Evolutionary conservation across 1,140 invertebrate genomes (phyloP), one percentile per base, ranked within the genome.

Genomic region (Listronotus oregonensis): DNA sequence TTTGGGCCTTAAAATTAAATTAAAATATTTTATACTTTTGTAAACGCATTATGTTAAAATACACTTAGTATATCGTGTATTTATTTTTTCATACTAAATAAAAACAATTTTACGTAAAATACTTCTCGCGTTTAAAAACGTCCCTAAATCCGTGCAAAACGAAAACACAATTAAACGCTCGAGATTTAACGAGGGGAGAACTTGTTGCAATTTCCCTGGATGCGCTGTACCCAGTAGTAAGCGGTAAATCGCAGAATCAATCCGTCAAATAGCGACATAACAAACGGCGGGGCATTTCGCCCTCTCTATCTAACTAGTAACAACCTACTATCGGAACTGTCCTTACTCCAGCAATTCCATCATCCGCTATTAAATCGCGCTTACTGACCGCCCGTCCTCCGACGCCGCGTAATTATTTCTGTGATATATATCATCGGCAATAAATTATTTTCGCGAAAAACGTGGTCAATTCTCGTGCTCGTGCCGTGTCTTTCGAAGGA

Each of bases 261-360:
- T 69, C 68, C 64, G 64, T 69, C 68, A 69, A 69, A 69, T 66
- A 66, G 64, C 68, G 68, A 66, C 64, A 65, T 65, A 65, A 69
- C 64, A 66, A 66, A 66, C 64, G 58, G 64, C 57, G 56, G 64
- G 64, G 55, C 65, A 67, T 70, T 64, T 70, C 42, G 50, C 62
- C 58, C 49, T 67, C 65, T 70, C 65, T 64, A 61, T 70, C 65
- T 67, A 70, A 70, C 65, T 64, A 67, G 65, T 70, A 70, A 70
- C 68, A 63, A 64, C 46, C 64, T 42, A 67, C 64, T 67, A 70
- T 67, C 66, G 44, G 57, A 57, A 68, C 61, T 64, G 67, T 67
- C 66, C 66, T 67, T 55, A 66, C 64, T 39, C 46, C 60, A 57
- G 61, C 65, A 67, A 67, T 66, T 59, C 31, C 21, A 59, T 66